These are phyloP conservation scores for Temnothorax nylanderi DNA, from an alignment of 1,140 invertebrate genomes.

Conservation along the genomic window DNA sequence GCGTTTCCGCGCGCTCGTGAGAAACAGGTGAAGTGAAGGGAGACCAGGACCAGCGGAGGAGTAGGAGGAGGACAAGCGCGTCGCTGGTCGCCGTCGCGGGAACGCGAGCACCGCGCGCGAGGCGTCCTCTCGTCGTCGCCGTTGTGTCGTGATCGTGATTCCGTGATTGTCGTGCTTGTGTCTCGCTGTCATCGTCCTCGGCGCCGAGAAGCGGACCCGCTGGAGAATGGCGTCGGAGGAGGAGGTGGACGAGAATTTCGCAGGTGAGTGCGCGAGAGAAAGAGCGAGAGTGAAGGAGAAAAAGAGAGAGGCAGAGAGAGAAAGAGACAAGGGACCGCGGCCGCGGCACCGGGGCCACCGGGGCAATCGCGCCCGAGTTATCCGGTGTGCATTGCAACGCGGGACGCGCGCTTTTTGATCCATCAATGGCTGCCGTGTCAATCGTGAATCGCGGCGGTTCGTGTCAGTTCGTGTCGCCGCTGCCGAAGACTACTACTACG, in stretches of 20 bases:
- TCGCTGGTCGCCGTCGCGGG: not conserved
- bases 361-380: not conserved
- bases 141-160: no score
- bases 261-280: constrained; percentile 87
- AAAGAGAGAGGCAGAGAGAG: constrained; percentile 80
- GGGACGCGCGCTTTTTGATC: constrained; percentile 84
- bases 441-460: constrained; percentile 55
- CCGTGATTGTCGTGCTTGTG: not conserved
- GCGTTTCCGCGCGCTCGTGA: constrained; percentile 57
- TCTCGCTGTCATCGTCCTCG: not conserved
- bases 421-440: constrained; percentile 82
- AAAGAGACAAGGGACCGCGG: not conserved
- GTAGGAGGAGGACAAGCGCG: not conserved
- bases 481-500: no score
- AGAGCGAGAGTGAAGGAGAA: constrained; percentile 86
- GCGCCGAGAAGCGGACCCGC: not conserved
- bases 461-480: no score
- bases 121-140: constrained; percentile 3
- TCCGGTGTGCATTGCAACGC: constrained; percentile 50
- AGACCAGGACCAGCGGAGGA: not conserved
- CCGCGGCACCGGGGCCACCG: not conserved
- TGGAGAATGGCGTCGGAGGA: constrained; percentile 91
- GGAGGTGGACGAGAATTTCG: constrained; percentile 91
- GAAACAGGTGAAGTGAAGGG: not conserved
- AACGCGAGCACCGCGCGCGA: not conserved